Conservation (phyloP, 2,797 vertebrate genomes). For the Bovichtus variegatus region DNA sequence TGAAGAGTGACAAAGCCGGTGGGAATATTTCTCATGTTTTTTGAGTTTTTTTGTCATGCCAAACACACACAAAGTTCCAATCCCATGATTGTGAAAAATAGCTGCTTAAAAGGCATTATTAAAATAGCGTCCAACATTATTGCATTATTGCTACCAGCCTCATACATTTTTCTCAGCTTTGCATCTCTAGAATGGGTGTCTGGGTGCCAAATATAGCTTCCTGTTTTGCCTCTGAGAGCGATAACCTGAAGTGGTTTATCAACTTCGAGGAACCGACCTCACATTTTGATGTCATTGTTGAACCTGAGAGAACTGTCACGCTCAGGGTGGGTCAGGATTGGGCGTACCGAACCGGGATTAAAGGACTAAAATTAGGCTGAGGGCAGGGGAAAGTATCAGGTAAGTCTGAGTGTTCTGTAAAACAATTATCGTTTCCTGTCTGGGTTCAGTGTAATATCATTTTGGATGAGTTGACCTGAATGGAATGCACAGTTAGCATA, state of each 20-base stretch:
- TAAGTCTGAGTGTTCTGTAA: conserved; percentile 51
- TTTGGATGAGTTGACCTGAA: conserved; percentile 60
- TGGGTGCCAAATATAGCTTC: conserved; percentile 51
- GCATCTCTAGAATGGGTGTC: conserved; percentile 6
- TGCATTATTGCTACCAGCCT: conserved; percentile 21
- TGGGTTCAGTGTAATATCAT: conserved; percentile 56
- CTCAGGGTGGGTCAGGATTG: conserved; percentile 72
- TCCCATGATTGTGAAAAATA: not conserved
- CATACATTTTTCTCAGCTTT: conserved; percentile 2
- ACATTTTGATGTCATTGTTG: conserved; percentile 53
- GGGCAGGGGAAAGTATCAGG: conserved; percentile 49
- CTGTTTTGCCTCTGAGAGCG: conserved; percentile 47
- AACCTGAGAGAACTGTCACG: conserved; percentile 54
- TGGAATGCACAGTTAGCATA: conserved; percentile 70
- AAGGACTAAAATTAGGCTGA: conserved; percentile 64
- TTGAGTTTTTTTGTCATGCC: not conserved
- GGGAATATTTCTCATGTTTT: conserved; percentile 24
- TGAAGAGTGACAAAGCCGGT: conserved; percentile 5
- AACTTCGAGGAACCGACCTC: conserved; percentile 28
- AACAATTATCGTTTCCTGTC: conserved; percentile 77
- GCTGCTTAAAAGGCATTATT: not conserved
- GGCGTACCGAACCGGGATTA: conserved; percentile 65
- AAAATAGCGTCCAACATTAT: not conserved
- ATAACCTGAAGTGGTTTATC: conserved; percentile 53
- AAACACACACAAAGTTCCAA: not conserved